Conservation (phyloP, 2,113 vertebrate genomes). For the Mesembrinibis cayennensis region DNA sequence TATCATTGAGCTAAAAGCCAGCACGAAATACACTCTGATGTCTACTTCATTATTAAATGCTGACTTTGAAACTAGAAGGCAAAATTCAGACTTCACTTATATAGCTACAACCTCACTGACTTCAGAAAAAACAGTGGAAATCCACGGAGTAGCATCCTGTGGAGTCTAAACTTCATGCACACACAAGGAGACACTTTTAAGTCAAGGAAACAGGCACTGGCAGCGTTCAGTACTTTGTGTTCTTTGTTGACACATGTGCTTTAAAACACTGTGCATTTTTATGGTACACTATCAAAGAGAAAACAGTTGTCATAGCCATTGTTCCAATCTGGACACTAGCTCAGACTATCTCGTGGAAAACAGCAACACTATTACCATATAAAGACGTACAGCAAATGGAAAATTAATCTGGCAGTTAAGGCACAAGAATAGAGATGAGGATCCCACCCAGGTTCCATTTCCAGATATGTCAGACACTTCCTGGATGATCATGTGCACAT, state of each 20-base stretch:
- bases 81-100: neutral
- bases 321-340: neutral
- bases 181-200: neutral
- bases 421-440: neutral
- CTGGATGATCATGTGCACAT: neutral
- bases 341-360: neutral
- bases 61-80: neutral
- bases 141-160: neutral
- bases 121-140: neutral
- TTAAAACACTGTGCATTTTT: neutral
- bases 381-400: neutral
- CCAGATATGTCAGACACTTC: neutral
- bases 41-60: neutral
- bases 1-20: neutral
- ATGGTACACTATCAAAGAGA: neutral
- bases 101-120: neutral
- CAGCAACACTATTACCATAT: neutral
- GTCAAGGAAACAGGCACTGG: neutral
- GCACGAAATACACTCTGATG: neutral
- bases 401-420: neutral
- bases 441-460: neutral
- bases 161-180: neutral
- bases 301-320: neutral
- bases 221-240: neutral
- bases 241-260: neutral